Evolutionary conservation across 2,797 vertebrate genomes (phyloP).

Genomic region (Enteromius treurensis): DNA sequence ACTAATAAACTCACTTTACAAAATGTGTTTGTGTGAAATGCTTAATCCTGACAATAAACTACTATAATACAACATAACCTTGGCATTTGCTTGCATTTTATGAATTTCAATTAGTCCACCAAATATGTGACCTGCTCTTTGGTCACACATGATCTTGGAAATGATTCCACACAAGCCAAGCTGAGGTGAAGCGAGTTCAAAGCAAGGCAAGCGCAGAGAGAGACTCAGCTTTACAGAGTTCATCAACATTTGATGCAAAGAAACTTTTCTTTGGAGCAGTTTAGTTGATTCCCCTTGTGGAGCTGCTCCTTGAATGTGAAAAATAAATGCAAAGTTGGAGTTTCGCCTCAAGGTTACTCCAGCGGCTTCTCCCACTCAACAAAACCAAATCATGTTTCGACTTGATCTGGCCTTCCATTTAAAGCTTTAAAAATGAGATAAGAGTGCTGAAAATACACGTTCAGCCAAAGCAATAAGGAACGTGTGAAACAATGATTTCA

Average conservation of each 20-base stretch:
- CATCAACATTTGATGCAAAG: slow-evolving; percentile 55
- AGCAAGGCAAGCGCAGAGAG: slow-evolving; percentile 42
- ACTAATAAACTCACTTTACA: slow-evolving; percentile 51
- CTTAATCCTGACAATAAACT: slow-evolving; percentile 48
- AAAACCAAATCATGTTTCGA: slow-evolving; percentile 48
- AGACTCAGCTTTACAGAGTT: slow-evolving; percentile 44
- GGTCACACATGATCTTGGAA: slow-evolving; percentile 10
- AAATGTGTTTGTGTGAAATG: slow-evolving; percentile 33
- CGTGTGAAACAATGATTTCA: background rate
- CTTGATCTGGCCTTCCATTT: slow-evolving; percentile 50
- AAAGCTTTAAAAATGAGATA: slow-evolving; percentile 46
- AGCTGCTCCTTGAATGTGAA: slow-evolving; percentile 37
- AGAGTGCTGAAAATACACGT: background rate
- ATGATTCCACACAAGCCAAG: slow-evolving; percentile 10
- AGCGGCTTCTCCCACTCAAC: slow-evolving; percentile 46
- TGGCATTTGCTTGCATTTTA: slow-evolving; percentile 23
- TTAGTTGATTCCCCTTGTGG: slow-evolving; percentile 55
- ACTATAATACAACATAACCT: slow-evolving; percentile 20
- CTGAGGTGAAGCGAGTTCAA: slow-evolving; percentile 25
- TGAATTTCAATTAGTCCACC: slow-evolving; percentile 26
- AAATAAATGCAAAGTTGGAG: slow-evolving; percentile 55
- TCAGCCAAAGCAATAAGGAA: background rate
- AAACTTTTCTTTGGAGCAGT: slow-evolving; percentile 34
- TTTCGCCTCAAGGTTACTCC: slow-evolving; percentile 55
- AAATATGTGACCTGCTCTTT: slow-evolving; percentile 30